phyloP scores from a whole-genome alignment of 2,888 invertebrate species.

The Archips xylosteana region DNA sequence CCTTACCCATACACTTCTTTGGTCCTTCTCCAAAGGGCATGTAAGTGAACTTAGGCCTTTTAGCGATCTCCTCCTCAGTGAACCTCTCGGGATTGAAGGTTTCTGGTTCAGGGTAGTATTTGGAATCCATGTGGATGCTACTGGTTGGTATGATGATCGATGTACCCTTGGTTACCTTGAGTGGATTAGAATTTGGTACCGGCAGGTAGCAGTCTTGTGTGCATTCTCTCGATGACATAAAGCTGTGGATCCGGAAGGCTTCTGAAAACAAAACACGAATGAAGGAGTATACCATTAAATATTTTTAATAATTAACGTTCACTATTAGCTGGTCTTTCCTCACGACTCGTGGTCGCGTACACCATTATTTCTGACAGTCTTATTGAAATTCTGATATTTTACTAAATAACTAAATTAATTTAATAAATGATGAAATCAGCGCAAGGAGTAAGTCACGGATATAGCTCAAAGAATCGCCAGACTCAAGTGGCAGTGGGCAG shows the following conservation, averaged over 20 bases:
- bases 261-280: slow-evolving; percentile 48
- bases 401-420: too few relatives aligned
- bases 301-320: too few relatives aligned
- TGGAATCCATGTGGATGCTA: slow-evolving; percentile 74
- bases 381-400: too few relatives aligned
- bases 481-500: too few relatives aligned
- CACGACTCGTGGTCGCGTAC: too few relatives aligned
- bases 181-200: slow-evolving; percentile 34
- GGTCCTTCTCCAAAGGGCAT: slow-evolving; percentile 74
- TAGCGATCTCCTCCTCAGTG: slow-evolving; percentile 57
- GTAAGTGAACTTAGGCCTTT: slow-evolving; percentile 56
- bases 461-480: too few relatives aligned
- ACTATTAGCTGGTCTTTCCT: too few relatives aligned
- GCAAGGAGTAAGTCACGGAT: too few relatives aligned
- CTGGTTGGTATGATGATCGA: slow-evolving; percentile 63
- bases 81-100: slow-evolving; percentile 83
- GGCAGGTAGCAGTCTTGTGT: slow-evolving; percentile 49
- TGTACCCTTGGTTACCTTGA: slow-evolving; percentile 44
- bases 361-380: too few relatives aligned
- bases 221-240: slow-evolving; percentile 52
- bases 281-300: too few relatives aligned
- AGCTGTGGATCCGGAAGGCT: slow-evolving; percentile 54
- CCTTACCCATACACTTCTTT: slow-evolving; percentile 64
- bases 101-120: slow-evolving; percentile 77
- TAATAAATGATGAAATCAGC: too few relatives aligned